Conservation (phyloP, 35 echinoderm and acorn worm species). For the Amphiura filiformis region DNA sequence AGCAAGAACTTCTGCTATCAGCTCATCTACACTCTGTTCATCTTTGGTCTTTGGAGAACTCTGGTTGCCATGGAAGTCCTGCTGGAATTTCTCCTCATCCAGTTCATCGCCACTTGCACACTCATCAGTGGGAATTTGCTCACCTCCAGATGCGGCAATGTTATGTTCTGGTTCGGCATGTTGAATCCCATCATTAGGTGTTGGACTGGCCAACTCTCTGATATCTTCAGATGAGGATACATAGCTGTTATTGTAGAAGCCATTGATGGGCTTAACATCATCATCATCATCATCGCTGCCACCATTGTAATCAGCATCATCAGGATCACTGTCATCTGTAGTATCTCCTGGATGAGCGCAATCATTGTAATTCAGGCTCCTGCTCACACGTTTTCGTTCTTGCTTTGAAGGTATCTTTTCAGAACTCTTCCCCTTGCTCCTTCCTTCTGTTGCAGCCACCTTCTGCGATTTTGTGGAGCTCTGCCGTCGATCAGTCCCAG, state of each 20-base stretch:
- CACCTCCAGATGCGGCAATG: too few species aligned
- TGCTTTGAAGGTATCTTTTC: not conserved
- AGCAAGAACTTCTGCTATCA: not conserved
- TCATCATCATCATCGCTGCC: not conserved
- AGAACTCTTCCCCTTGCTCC: not conserved
- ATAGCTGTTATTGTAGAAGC: not conserved
- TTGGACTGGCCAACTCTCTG: too few species aligned
- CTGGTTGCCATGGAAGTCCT: not conserved
- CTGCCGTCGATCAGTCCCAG: too few species aligned
- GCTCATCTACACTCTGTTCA: not conserved
- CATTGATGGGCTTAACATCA: not conserved
- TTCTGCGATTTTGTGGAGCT: too few species aligned
- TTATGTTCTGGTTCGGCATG: too few species aligned
- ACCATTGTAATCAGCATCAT: not conserved
- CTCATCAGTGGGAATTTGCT: too few species aligned
- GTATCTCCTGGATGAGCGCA: not conserved
- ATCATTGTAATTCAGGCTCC: not conserved
- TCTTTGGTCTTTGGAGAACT: not conserved
- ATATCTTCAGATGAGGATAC: not conserved
- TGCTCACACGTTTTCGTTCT: not conserved
- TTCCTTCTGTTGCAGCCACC: too few species aligned
- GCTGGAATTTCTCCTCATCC: not conserved
- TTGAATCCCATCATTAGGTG: too few species aligned
- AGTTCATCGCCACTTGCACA: too few species aligned
- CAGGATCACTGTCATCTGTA: not conserved